phyloP scores from a whole-genome alignment of 1,140 invertebrate species.

The Drosophila setifemur region DNA sequence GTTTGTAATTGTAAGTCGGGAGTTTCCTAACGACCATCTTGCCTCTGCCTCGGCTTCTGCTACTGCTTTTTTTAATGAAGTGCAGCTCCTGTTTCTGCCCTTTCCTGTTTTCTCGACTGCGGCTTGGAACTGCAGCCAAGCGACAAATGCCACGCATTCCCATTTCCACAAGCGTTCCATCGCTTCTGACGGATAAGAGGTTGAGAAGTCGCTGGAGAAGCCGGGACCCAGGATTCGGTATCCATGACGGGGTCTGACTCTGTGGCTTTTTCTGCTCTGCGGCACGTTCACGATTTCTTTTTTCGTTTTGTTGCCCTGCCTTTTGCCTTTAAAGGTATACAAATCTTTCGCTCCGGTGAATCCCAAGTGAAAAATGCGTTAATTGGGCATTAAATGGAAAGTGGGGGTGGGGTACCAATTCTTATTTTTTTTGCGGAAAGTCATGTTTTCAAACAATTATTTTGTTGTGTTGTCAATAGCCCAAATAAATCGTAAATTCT shows the following conservation, averaged over 20 bases:
- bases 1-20: conserved; percentile 67
- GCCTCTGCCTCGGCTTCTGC: conserved; percentile 2
- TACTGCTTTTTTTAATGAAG: conserved; percentile 62
- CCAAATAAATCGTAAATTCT: too few species aligned
- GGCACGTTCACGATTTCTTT: conserved; percentile 59
- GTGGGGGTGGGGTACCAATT: neutral
- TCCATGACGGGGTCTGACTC: conserved; percentile 1
- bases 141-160: conserved; percentile 54
- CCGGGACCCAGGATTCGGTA: conserved; percentile 1
- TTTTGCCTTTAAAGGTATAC: conserved; percentile 50
- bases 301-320: conserved; percentile 33
- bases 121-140: conserved; percentile 54
- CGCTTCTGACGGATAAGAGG: conserved; percentile 2
- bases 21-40: conserved; percentile 58
- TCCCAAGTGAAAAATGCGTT: conserved; percentile 73
- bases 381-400: conserved; percentile 75
- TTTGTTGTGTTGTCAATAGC: neutral
- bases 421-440: neutral
- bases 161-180: conserved; percentile 24
- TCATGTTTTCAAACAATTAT: neutral
- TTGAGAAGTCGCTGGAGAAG: neutral
- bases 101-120: neutral
- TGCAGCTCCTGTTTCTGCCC: conserved; percentile 40
- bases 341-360: conserved; percentile 60
- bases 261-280: conserved; percentile 66